Base-by-base conservation (phyloP, 2,797 vertebrate species). In the Macropodus opercularis region DNA sequence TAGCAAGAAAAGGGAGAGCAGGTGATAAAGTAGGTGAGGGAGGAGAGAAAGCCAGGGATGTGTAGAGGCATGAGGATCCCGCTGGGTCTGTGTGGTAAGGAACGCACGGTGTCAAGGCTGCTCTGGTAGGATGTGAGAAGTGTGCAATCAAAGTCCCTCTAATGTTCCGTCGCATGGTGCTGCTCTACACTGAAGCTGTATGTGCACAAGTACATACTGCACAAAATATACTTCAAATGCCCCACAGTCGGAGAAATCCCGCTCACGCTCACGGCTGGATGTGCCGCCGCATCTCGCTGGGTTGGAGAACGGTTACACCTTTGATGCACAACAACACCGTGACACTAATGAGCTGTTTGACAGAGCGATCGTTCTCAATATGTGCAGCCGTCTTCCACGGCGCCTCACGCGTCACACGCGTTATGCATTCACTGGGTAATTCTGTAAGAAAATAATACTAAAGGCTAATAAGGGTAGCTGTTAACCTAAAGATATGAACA, bases 331-430 rank as follows among this genome's bases (percentile, higher is more conserved):
- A 70, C 74, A 85, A 80, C 80, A 84, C 65, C 72, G 56, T 70
- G 52, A 75, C 84, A 71, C 82, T 90, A 91, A 90, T 87, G 86
- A 86, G 77, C 83, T 89, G 85, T 86, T 83, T 71, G 89, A 88
- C 81, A 71, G 14, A 19, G 57, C 63, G 70, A 69, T 85, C 72
- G 60, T 66, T 63, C 56, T 73, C 70, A 54, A 36, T 69, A 26
- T 53, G 66, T 43, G 44, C 72, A 77, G 71, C 74, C 83, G 76
- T 79, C 65, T 27, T 65, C 44, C 43, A 49, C 31, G 17, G 54
- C 4, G 17, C 50, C 43, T 6, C 10, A 34, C 49, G 27, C 50
- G 22, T 43, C 23, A 55, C 19, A 23, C 23, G 36, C 41, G 36
- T 47, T 48, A 42, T 44, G 49, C 43, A 67, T 57, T 17, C 46